A percentile compares a stretch with the other conserved stretches of the same genome.
Conservation (phyloP, 2,113 vertebrate genomes). For the Tragelaphus scriptus region DNA sequence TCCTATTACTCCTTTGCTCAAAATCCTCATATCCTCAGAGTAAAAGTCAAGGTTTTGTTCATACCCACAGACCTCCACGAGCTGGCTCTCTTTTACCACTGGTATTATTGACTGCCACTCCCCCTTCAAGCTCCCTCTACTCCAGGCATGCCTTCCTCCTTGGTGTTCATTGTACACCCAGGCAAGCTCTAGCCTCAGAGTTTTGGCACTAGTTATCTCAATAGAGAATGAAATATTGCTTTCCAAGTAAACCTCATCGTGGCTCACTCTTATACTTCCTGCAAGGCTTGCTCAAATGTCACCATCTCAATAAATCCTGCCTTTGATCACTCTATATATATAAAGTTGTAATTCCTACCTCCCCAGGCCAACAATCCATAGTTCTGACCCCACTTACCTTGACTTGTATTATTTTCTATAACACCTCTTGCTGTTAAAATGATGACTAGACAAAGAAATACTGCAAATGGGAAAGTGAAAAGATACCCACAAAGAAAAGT, state of each 20-base stretch:
- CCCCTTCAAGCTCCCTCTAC: neutral
- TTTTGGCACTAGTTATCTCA: neutral
- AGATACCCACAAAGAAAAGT: neutral
- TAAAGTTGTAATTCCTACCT: neutral
- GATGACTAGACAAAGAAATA: neutral
- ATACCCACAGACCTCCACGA: neutral
- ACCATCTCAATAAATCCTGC: neutral
- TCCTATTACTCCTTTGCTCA: neutral
- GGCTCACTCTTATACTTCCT: neutral
- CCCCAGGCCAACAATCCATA: accelerated
- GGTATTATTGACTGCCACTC: neutral
- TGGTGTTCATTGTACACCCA: neutral
- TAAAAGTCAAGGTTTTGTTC: neutral
- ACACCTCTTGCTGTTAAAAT: neutral
- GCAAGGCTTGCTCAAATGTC: neutral
- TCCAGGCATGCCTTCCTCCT: neutral
- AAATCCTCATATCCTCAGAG: neutral
- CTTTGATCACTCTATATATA: neutral
- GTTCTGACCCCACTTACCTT: neutral
- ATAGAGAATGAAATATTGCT: neutral
- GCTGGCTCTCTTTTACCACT: neutral
- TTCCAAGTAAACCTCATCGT: neutral
- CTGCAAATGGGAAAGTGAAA: neutral
- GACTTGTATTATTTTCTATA: neutral
- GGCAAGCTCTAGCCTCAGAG: neutral